A percentile compares a stretch with the other conserved stretches of the same genome.
Conservation (phyloP, 2,113 vertebrate species). For the Odontesthes bonariensis region DNA sequence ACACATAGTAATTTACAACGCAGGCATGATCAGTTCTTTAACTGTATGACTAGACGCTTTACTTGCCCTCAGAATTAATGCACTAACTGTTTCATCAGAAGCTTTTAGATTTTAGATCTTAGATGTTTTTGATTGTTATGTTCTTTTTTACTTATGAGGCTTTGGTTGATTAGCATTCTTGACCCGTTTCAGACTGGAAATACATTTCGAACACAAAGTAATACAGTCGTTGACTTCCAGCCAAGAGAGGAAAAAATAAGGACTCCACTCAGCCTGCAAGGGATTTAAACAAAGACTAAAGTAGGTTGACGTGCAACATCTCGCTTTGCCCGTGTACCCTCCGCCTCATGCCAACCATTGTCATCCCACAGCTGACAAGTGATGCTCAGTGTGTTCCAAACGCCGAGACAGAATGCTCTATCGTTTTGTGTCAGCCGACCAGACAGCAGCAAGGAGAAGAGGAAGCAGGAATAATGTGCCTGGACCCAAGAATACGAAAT, state of each 20-base stretch:
- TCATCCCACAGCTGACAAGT: conserved; percentile 65
- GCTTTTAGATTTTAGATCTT: conserved; percentile 35
- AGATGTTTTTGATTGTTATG: conserved; percentile 18
- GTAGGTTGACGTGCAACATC: conserved; percentile 40
- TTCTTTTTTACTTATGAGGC: conserved; percentile 8
- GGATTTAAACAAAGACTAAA: conserved; percentile 69
- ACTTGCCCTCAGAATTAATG: conserved; percentile 31
- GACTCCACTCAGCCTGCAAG: conserved; percentile 48
- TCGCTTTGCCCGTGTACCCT: conserved; percentile 4
- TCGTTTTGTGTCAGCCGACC: conserved; percentile 62
- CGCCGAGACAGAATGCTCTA: conserved; percentile 61
- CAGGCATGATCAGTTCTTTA: conserved; percentile 1
- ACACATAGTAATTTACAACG: neutral
- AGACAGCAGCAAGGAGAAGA: conserved; percentile 56
- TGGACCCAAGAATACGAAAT: conserved; percentile 62
- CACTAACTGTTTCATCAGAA: conserved; percentile 33
- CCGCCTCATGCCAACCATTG: conserved; percentile 63
- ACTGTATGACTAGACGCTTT: conserved; percentile 4
- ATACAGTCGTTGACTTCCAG: conserved; percentile 36
- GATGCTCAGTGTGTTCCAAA: conserved; percentile 61
- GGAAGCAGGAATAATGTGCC: conserved; percentile 53
- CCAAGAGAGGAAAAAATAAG: conserved; percentile 25
- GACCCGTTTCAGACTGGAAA: conserved; percentile 1
- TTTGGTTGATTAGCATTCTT: conserved; percentile 35
- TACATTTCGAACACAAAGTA: conserved; percentile 28